Evolutionary conservation across 2,113 vertebrate species (phyloP).

Genomic region (Coreoperca whiteheadi): DNA sequence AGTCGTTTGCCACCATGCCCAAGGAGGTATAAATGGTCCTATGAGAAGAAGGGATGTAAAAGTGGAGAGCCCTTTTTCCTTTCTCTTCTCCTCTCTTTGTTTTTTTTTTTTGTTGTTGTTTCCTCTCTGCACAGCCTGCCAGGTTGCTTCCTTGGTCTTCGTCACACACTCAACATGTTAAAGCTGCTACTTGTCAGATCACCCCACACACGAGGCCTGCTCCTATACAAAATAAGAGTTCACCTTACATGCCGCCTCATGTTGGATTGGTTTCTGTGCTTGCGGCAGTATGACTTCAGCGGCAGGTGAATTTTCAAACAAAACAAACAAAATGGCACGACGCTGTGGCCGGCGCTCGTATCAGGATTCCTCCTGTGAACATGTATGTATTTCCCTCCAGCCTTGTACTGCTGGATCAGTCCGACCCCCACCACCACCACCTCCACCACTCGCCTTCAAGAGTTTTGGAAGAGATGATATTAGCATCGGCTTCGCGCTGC

Average conservation of each 20-base stretch:
- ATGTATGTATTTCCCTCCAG: constrained; percentile 16
- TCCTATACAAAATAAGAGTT: constrained; percentile 23
- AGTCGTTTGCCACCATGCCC: constrained; percentile 77
- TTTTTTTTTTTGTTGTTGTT: too few species aligned
- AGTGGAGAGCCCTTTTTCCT: constrained; percentile 37
- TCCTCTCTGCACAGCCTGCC: not conserved
- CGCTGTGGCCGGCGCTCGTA: not conserved
- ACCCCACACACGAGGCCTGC: constrained; percentile 11
- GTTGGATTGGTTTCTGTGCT: constrained; percentile 16
- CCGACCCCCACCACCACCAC: not conserved
- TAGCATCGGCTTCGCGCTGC: constrained; percentile 43
- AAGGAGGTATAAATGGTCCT: constrained; percentile 79
- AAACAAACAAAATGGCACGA: constrained; percentile 25
- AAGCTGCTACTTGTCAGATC: constrained; percentile 12
- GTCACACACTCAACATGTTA: not conserved
- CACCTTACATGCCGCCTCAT: constrained; percentile 27
- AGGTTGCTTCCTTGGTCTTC: not conserved
- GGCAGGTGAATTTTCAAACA: constrained; percentile 22
- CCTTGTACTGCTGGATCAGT: constrained; percentile 13
- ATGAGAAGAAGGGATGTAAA: constrained; percentile 50
- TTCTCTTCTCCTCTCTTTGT: not conserved
- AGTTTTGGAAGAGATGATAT: constrained; percentile 53
- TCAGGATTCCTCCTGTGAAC: constrained; percentile 33
- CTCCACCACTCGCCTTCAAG: constrained; percentile 14
- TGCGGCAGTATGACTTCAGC: constrained; percentile 28